A percentile compares a stretch with the other conserved stretches of the same genome.
These are phyloP conservation scores for Erythrocercus mccallii DNA, from an alignment of 2,113 vertebrate species.

Conservation along the genomic window DNA sequence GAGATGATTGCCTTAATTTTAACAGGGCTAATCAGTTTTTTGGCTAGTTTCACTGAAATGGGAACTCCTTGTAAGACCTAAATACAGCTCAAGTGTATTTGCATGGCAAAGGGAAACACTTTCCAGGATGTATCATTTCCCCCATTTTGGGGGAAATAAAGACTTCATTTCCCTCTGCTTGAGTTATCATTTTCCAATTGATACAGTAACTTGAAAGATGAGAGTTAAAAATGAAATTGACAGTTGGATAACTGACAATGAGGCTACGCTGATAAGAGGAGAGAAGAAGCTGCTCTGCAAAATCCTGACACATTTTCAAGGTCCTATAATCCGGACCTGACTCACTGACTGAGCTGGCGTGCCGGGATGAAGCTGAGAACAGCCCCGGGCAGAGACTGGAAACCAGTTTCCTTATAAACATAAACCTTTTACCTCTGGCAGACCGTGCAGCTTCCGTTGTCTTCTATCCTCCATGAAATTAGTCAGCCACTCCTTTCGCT, in stretches of 20 bases:
- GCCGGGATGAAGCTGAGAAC: background rate
- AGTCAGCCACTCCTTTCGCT: conserved; percentile 97
- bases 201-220: background rate
- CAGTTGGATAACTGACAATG: background rate
- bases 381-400: background rate
- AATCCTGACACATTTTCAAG: background rate
- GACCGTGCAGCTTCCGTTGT: conserved; percentile 88
- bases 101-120: background rate
- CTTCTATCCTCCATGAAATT: conserved; percentile 92
- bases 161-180: background rate
- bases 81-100: background rate
- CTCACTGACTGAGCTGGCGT: background rate
- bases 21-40: background rate
- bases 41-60: background rate
- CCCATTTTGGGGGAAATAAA: background rate
- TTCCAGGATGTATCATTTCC: background rate
- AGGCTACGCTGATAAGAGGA: background rate
- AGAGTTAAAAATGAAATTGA: background rate
- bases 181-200: background rate
- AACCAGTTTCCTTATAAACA: background rate
- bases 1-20: background rate
- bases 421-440: conserved; percentile 85
- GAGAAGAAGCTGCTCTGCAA: background rate
- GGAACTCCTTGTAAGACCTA: background rate
- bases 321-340: background rate